A percentile compares a stretch with the other conserved stretches of the same genome.
These are phyloP conservation scores for Uropetala carovei DNA, from an alignment of 2,888 invertebrate species.

Conservation along the genomic window DNA sequence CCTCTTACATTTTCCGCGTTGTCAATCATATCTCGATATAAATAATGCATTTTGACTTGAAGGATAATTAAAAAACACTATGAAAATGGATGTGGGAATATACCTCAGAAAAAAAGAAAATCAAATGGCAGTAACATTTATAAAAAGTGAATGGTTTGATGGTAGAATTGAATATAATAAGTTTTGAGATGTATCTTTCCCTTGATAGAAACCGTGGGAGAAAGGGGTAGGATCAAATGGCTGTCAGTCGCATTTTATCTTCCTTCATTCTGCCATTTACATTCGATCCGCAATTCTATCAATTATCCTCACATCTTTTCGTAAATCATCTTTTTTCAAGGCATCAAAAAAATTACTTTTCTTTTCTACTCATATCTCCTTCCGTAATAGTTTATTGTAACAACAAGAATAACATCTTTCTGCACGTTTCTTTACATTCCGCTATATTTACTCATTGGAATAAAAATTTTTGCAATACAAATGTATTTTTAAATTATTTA, in stretches of 20 bases:
- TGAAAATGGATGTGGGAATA: background rate
- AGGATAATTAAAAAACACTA: conserved; percentile 3
- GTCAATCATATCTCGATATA: conserved; percentile 11
- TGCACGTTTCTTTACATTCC: too few relatives aligned
- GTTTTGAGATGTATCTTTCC: background rate
- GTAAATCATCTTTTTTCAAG: too few relatives aligned
- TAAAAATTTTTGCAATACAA: too few relatives aligned
- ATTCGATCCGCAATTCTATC: background rate
- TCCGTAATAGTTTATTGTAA: too few relatives aligned
- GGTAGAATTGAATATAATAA: conserved; percentile 5
- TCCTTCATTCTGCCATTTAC: background rate
- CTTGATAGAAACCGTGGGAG: conserved; percentile 23
- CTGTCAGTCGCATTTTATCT: background rate
- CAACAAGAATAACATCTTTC: too few relatives aligned
- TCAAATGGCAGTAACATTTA: background rate
- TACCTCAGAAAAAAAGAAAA: background rate
- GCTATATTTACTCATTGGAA: too few relatives aligned
- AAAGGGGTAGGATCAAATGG: conserved; percentile 15
- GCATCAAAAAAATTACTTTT: too few relatives aligned
- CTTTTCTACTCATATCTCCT: too few relatives aligned
- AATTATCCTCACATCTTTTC: too few relatives aligned
- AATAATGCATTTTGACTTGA: background rate
- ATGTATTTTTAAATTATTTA: too few relatives aligned
- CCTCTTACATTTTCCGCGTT: background rate
- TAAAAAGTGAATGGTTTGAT: background rate